phyloP scores from a whole-genome alignment of 2,888 invertebrate species.

The Habroteleia sp. region DNA sequence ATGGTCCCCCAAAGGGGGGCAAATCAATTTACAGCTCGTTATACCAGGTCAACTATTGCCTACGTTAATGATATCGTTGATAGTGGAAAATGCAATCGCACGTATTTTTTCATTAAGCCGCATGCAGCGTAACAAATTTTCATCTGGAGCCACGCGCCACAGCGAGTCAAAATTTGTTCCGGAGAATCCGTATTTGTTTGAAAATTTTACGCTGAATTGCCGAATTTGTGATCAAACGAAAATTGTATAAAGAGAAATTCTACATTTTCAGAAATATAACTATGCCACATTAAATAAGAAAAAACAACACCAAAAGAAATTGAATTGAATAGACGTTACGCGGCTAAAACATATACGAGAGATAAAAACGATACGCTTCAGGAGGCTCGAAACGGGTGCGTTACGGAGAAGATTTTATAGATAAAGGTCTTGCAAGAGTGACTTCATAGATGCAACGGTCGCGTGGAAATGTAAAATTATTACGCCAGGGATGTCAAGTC shows the following conservation, averaged over 20 bases:
- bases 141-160: slow-evolving; percentile 30
- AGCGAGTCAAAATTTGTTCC: slow-evolving; percentile 25
- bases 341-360: slow-evolving; percentile 2
- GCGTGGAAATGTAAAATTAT: not conserved
- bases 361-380: slow-evolving; percentile 31
- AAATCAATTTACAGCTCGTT: slow-evolving; percentile 52
- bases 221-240: too few relatives aligned
- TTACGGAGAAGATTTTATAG: slow-evolving; percentile 46
- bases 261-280: too few relatives aligned
- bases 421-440: slow-evolving; percentile 56
- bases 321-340: too few relatives aligned
- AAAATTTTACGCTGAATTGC: not conserved
- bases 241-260: too few relatives aligned
- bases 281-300: too few relatives aligned
- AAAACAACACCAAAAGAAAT: too few relatives aligned
- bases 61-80: slow-evolving; percentile 11
- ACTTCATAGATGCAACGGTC: slow-evolving; percentile 43
- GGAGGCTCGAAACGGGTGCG: slow-evolving; percentile 29
- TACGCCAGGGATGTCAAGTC: not conserved
- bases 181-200: slow-evolving; percentile 25
- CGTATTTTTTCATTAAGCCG: slow-evolving; percentile 11
- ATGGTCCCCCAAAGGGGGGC: slow-evolving; percentile 7
- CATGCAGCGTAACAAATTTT: slow-evolving; percentile 40
- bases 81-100: slow-evolving; percentile 20
- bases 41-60: slow-evolving; percentile 8